Evolutionary conservation across 2,797 vertebrate species (phyloP), one percentile per base, ranked within the genome.

Genomic region (Alectoris magna): DNA sequence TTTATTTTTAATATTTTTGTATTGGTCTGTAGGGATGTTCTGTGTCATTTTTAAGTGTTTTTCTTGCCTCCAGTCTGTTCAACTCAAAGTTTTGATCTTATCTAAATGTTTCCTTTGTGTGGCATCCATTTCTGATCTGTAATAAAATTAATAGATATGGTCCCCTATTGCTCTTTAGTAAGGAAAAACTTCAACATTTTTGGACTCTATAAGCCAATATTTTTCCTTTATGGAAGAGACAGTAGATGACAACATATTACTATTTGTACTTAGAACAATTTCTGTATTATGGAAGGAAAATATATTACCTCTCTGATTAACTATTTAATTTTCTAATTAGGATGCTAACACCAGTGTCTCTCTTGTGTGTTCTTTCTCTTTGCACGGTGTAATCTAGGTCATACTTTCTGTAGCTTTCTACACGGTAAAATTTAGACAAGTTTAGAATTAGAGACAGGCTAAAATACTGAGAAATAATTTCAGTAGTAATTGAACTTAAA

Each of bases 291-390:
- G n/a, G 56, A 74, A 91, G 10, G 14, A 89, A 95, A 91, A 90
- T 39, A 69, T 31, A 2, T 67, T 94, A 89, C 24, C 41, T 73
- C 59, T 89, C 41, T 39, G 36, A 82, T 91, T 92, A 95, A 93
- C 81, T 71, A 26, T 94, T 95, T 96, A 39, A 59, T 80, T 93
- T 91, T 90, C 77, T 95, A 93, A 88, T 94, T 95, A 91, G 70
- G 41, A 82, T 93, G 22, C 64, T 90, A 69, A 46, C 84, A 77
- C 75, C 81, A 53, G 27, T 26, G 14, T 26, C 21, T 90, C 93
- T 48, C 87, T 83, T 84, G 90, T 91, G 91, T 85, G 23, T 36
- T 90, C 62, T 78, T 92, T 84, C 51, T 87, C 73, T 93, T 87
- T 87, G 66, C 74, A 77, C 66, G 84, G 17, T 56, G 78, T 41